Conservation (phyloP, 2,113 vertebrate species). For the Regulus satrapa region DNA sequence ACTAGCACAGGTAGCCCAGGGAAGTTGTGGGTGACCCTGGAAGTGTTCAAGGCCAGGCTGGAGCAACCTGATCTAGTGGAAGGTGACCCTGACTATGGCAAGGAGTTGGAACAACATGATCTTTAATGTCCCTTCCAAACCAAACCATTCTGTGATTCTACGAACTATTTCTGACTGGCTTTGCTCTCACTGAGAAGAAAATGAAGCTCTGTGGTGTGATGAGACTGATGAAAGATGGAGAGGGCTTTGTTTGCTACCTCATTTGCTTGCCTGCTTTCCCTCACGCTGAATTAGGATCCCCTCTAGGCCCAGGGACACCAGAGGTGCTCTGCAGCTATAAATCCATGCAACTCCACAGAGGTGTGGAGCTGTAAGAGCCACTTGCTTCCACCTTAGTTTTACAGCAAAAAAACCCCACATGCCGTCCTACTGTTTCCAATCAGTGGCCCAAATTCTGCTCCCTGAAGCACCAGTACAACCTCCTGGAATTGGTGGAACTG, state of each 20-base stretch:
- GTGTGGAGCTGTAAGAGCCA: fast-evolving
- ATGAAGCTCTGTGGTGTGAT: background rate
- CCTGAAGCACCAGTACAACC: background rate
- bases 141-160: background rate
- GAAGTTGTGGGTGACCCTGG: background rate
- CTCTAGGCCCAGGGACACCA: background rate
- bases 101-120: background rate
- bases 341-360: fast-evolving
- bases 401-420: background rate
- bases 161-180: background rate
- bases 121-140: background rate
- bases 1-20: background rate
- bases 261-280: background rate
- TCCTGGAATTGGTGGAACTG: background rate
- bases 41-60: background rate
- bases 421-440: background rate
- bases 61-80: background rate
- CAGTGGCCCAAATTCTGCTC: background rate
- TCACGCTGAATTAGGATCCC: background rate
- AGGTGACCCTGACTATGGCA: background rate
- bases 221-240: background rate
- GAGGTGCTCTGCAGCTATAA: background rate
- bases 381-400: background rate
- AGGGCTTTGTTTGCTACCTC: background rate
- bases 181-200: background rate